Evolutionary conservation across 2,113 vertebrate genomes (phyloP).

Genomic region (Electrona antarctica): DNA sequence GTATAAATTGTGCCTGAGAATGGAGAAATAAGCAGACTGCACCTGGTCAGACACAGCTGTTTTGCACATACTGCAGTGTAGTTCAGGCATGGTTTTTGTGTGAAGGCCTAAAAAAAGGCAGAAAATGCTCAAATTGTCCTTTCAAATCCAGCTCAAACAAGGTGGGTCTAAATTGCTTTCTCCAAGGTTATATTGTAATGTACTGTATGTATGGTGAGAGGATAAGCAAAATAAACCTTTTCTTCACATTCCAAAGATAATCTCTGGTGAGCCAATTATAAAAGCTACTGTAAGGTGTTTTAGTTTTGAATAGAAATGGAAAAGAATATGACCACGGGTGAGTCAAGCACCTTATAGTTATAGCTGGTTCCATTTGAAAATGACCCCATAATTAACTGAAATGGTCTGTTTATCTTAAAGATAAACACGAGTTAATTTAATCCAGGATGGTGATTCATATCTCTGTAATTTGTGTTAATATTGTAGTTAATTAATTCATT

Average conservation of each 20-base stretch:
- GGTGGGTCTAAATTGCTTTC: conserved; percentile 25
- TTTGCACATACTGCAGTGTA: conserved; percentile 71
- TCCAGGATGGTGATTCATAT: too few species aligned
- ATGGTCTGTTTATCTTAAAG: background rate
- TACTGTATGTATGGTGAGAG: background rate
- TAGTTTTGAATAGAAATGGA: background rate
- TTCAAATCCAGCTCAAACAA: conserved; percentile 14
- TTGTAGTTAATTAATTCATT: too few species aligned
- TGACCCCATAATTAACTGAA: background rate
- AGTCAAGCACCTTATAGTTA: background rate
- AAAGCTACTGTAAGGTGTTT: background rate
- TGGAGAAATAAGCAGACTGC: conserved; percentile 78
- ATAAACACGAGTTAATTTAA: background rate
- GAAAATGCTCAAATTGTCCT: conserved; percentile 19
- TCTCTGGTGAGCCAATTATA: background rate
- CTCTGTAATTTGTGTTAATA: too few species aligned
- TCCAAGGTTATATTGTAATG: background rate
- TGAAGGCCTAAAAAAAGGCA: conserved; percentile 30
- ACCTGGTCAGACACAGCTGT: conserved; percentile 84
- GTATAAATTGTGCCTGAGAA: conserved; percentile 83
- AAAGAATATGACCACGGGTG: background rate
- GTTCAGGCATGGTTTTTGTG: conserved; percentile 70
- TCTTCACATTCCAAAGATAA: background rate
- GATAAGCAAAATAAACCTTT: background rate
- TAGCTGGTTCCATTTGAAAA: background rate